Base-by-base conservation (phyloP, 2,888 invertebrate species). In the Yponomeuta plumbellus region DNA sequence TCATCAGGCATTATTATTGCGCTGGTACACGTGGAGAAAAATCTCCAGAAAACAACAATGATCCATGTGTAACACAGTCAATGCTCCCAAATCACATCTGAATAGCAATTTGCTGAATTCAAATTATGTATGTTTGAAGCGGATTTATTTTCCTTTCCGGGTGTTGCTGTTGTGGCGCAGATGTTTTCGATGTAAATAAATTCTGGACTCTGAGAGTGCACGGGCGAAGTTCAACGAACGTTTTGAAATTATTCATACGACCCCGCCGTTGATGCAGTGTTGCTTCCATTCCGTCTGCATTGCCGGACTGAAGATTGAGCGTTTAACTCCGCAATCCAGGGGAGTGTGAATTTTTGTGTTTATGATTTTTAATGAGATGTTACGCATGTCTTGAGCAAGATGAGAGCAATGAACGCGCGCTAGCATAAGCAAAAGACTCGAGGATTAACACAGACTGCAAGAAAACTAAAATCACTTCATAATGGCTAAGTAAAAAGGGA, bases 161-260 rank as follows among this genome's bases (percentile, higher is more conserved):
- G 44, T 52, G 44, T 52, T 52, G 13, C 17, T 52, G 44, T 52
- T 52, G 44, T 23, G 23, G 2, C 26, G 61, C 61, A 26, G 34
- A 61, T 23, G 61, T 61, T 61, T 61, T 61, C n/a, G n/a, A 63
- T 63, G 63, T 63, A 44, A 63, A 63, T 63, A 5, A 8, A 63
- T 63, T 63, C 63, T 17, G 63, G 10, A 63, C 44, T 11, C 20
- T 23, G 68, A 69, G 71, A 69, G 72, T 71, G 67, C 72, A 72
- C 63, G 69, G 67, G 5, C 68, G 44, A 66, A 71, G 77, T 73
- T 76, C 74, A 76, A 73, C 71, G 76, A 62, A 72, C 73, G 70
- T 71, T 72, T 74, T 73, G 70, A 73, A 73, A 75, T 76, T 75
- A 76, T 76, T 73, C 74, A 75, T 72, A 66, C 71, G 73, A 75